Base-by-base conservation (phyloP, 2,113 vertebrate genomes). In the Hippocampus comes region DNA sequence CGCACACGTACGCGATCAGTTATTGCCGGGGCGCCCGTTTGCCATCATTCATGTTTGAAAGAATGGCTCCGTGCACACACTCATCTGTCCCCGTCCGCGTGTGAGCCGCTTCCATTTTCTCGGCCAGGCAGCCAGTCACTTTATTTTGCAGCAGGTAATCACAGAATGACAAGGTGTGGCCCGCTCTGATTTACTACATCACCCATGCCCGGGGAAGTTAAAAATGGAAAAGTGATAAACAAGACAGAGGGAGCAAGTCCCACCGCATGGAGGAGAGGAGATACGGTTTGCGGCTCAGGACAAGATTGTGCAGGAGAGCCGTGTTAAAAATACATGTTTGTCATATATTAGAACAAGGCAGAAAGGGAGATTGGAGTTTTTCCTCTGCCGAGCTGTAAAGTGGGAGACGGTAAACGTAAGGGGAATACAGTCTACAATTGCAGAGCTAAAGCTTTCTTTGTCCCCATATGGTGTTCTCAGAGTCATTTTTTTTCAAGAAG, bases 341-440 rank as follows among this genome's bases (percentile, higher is more conserved):
- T 81, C 25, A 85, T 91, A 91, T 89, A 89, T 90, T 86, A 56
- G 0, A 41, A 86, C 30, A 55, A 77, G 74, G 87, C 72, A 89
- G 86, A 82, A 71, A 82, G 76, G 67, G 72, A 78, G 88, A 86
- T 85, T 87, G 84, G 63, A n/a, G 18, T 21, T 48, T 9, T 72
- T 30, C 57, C 43, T 46, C 2, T n/a, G 57, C 74, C 30, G 10
- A 70, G 43, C 59, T 60, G 71, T 70, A 60, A 81, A 66, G 25
- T 51, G 53, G 55, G 61, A 77, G 41, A 64, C 51, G 70, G 71
- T 67, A 49, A 66, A 66, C 60, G 27, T 63, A 27, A 21, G 38
- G 66, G 53, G 27, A 59, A 14, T 17, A 48, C 14, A 9, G 67
- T 34, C 20, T 7, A 49, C 27, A 48, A 74, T 42, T 67, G 9